Conservation (phyloP, 2,888 invertebrate genomes). For the Galerucella nymphaeae region DNA sequence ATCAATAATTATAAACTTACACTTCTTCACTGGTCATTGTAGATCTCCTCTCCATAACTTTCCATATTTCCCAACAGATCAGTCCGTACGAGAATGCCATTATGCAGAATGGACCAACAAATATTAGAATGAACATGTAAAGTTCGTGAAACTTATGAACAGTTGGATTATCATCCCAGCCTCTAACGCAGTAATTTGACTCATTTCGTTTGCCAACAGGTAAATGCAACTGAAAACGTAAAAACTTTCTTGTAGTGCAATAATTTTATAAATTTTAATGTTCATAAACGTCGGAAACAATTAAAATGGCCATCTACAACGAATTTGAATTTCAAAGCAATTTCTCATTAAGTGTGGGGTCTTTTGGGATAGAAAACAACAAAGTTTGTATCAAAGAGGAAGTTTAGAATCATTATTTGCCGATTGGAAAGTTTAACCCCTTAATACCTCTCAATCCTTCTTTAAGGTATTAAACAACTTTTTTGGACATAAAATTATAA, state of each 20-base stretch:
- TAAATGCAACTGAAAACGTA: slow-evolving; percentile 56
- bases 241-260: background rate
- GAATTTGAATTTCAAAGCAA: background rate
- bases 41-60: slow-evolving; percentile 70
- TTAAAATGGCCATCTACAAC: background rate
- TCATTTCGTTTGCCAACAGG: slow-evolving; percentile 56
- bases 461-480: background rate
- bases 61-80: slow-evolving; percentile 75
- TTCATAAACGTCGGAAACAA: too few species aligned
- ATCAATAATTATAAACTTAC: slow-evolving; percentile 57
- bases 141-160: slow-evolving; percentile 71
- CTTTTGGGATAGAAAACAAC: background rate
- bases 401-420: background rate
- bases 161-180: slow-evolving; percentile 63
- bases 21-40: slow-evolving; percentile 69
- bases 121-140: slow-evolving; percentile 73
- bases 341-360: background rate
- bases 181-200: slow-evolving; percentile 72
- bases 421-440: background rate
- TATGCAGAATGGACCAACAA: slow-evolving; percentile 72
- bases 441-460: background rate
- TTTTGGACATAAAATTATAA: too few species aligned
- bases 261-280: too few species aligned
- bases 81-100: slow-evolving; percentile 75
- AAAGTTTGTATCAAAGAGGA: background rate